Base-by-base conservation (phyloP, 2,888 invertebrate species). In the Melanostoma scalare region DNA sequence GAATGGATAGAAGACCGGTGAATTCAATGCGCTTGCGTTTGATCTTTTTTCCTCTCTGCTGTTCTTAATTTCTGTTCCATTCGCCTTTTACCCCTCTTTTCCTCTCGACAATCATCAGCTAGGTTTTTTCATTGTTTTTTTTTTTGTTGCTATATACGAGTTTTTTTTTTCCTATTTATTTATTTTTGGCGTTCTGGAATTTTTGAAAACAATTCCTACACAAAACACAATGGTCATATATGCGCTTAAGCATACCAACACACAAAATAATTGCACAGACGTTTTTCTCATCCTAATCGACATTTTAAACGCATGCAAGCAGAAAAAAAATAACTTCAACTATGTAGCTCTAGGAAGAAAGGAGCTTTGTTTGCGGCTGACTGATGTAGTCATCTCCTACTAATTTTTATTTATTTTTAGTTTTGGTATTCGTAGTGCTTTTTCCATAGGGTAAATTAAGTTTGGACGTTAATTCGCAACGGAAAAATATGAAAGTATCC, bases 1-100 rank as follows among this genome's bases (percentile, higher is more conserved):
- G 40, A 33, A 42, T 33, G 38, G 20, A 56, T 61, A 61, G 38
- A 65, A 69, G 73, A 71, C 84, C 84, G 84, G 84, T 79, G 67
- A 65, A 74, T 71, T 71, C 48, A 75, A 71, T 75, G 84, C 84
- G 84, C 84, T 67, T 84, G 80, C 85, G 85, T 81, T 85, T 63
- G 73, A 76, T 72, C 58, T 76, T 71, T 68, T 68, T 73, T 42
- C 40, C 68, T 58, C 42, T 60, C 9, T 42, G 6, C 8, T 42
- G 31, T 69, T 65, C 58, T 58, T 36, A 65, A 71, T 75, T 81
- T 79, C n/a, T 52, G 44, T 67, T 63, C 53, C 42, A 38, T 48
- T 67, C 72, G 55, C 79, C 65, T 53, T 38, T 53, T 60, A 6
- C 36, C 42, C 38, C 31, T 33, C 40, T 56, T 50, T 30, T 6